Conservation (phyloP, 2,888 invertebrate species). For the Volucella inanis region DNA sequence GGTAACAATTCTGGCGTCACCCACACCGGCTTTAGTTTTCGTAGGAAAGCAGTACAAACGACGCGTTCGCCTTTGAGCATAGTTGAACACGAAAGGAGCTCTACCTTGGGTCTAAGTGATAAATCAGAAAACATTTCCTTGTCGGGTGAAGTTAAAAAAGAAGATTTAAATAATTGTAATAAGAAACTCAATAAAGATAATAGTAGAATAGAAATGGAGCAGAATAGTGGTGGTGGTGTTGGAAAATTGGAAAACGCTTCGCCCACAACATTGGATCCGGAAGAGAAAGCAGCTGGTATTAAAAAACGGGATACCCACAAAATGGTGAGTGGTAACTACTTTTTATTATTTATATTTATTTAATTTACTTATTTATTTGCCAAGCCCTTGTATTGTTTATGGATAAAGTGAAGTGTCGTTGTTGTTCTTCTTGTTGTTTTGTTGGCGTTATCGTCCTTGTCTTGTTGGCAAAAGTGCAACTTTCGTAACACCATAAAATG, state of each 20-base stretch:
- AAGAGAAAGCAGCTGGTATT: constrained; percentile 47
- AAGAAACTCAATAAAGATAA: constrained; percentile 39
- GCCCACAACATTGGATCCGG: constrained; percentile 41
- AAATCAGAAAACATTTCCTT: constrained; percentile 54
- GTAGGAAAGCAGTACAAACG: constrained; percentile 62
- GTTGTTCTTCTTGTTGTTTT: constrained; percentile 42
- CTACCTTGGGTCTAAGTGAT: constrained; percentile 28
- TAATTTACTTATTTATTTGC: constrained; percentile 32
- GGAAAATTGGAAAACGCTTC: constrained; percentile 52
- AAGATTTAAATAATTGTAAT: constrained; percentile 41
- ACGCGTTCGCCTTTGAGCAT: constrained; percentile 57
- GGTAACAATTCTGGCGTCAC: constrained; percentile 73
- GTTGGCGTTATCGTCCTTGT: constrained; percentile 49
- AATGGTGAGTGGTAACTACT: constrained; percentile 74
- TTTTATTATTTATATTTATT: constrained; percentile 7
- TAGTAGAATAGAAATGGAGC: constrained; percentile 35
- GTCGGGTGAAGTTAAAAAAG: constrained; percentile 53
- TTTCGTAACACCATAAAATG: constrained; percentile 19
- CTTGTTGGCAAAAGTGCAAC: constrained; percentile 68
- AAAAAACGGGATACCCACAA: constrained; percentile 75
- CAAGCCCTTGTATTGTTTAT: not conserved
- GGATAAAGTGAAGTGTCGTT: constrained; percentile 6
- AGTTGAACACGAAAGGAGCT: constrained; percentile 43
- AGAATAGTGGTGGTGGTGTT: constrained; percentile 23
- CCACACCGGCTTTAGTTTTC: constrained; percentile 74